Evolutionary conservation across 2,113 vertebrate species (phyloP).

Genomic region (Phocoena sinus): DNA sequence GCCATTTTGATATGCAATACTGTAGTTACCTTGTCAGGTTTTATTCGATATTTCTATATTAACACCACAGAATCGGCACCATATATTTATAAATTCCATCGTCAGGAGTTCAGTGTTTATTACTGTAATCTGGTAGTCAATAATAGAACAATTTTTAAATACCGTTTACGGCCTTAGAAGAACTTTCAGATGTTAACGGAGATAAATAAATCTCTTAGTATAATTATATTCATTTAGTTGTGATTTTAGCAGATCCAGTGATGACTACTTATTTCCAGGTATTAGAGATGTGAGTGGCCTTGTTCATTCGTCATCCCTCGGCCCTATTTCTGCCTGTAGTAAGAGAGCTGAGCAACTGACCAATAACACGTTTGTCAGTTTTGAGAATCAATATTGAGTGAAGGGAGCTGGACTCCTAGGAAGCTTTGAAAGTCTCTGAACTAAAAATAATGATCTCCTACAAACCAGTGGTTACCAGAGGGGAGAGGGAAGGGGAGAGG

Average conservation of each 20-base stretch:
- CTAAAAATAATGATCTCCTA: neutral
- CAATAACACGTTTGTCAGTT: neutral
- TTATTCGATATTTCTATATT: constrained; percentile 53
- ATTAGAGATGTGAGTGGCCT: neutral
- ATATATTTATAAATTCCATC: constrained; percentile 51
- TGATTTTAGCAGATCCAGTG: neutral
- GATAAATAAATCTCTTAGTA: neutral
- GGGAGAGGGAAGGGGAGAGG: neutral
- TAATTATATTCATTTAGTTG: neutral
- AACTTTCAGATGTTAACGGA: constrained; percentile 34
- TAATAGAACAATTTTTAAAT: constrained; percentile 34
- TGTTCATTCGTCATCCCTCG: neutral
- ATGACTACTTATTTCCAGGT: neutral
- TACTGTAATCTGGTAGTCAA: constrained; percentile 37
- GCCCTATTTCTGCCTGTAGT: neutral
- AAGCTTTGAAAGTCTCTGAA: neutral
- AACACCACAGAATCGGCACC: constrained; percentile 32
- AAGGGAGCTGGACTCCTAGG: neutral
- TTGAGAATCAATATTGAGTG: neutral
- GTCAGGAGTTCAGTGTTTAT: constrained; percentile 16
- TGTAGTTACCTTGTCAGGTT: constrained; percentile 65
- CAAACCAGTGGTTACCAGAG: neutral
- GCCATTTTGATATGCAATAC: constrained; percentile 51
- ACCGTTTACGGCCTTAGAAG: constrained; percentile 1
- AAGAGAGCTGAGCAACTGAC: neutral